Percentiles rank a stretch among this genome's conserved stretches.
phyloP scores from a whole-genome alignment of 2,888 invertebrate species.

The Clistopyga incitator region DNA sequence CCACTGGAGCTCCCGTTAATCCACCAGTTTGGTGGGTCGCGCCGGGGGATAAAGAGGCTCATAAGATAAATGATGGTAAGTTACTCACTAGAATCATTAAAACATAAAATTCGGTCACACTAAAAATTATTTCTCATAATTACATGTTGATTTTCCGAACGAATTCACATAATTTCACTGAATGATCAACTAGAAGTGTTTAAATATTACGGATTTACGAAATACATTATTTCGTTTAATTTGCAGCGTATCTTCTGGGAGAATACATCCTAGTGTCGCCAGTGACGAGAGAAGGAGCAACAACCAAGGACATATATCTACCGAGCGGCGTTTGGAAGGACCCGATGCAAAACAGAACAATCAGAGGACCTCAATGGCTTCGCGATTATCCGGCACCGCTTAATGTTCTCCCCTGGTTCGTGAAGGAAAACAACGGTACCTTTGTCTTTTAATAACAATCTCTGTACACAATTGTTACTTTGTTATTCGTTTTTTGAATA shows the following conservation, averaged over 20 bases:
- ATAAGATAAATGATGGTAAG: slow-evolving; percentile 83
- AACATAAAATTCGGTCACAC: neutral
- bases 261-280: slow-evolving; percentile 92
- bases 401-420: slow-evolving; percentile 89
- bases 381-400: slow-evolving; percentile 89
- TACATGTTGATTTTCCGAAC: too few relatives aligned
- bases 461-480: neutral
- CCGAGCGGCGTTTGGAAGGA: slow-evolving; percentile 91
- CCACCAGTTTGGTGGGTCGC: slow-evolving; percentile 95
- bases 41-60: slow-evolving; percentile 88
- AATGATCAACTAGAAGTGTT: too few relatives aligned
- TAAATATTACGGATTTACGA: too few relatives aligned
- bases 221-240: slow-evolving; percentile 38
- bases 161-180: too few relatives aligned
- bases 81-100: neutral
- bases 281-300: slow-evolving; percentile 87
- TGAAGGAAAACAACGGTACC: slow-evolving; percentile 64
- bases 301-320: slow-evolving; percentile 89
- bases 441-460: slow-evolving; percentile 15
- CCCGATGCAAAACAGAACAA: slow-evolving; percentile 81
- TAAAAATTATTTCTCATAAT: too few relatives aligned
- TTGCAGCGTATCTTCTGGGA: slow-evolving; percentile 92
- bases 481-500: neutral
- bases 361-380: slow-evolving; percentile 88
- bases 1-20: slow-evolving; percentile 90